Base-by-base conservation (phyloP, 2,888 invertebrate species). In the Campaea margaritaria region DNA sequence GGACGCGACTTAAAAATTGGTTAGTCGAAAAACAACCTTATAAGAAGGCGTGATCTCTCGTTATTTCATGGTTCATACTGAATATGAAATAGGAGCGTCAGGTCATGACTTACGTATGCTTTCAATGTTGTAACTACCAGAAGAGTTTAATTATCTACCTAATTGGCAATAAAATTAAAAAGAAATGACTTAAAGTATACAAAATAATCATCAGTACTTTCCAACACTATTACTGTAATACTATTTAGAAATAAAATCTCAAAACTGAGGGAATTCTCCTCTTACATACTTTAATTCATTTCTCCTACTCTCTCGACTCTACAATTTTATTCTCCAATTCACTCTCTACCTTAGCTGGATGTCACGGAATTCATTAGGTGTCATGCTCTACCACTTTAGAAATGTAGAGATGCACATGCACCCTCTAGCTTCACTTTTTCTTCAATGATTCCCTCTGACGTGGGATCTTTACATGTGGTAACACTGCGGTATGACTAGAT, bases 51-150 rank as follows among this genome's bases (percentile, higher is more conserved):
- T 45, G 54, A 42, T 27, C 34, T 49, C 10, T 50, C 13, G 31
- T 1, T 41, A 36, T 12, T 2, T 27, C 10, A 41, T 36, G 14
- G n/a, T 31, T 34, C 0, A 16, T 43, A 5, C 5, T 7, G 28
- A 15, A 64, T n/a, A 72, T 71, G 68, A 68, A 58, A 69, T 58
- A 61, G 67, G 52, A 69, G 71, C 71, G 74, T 73, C 76, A 15
- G 36, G 16, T 61, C 38, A 47, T 73, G 69, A 63, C 69, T 68
- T 68, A 58, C 7, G 4, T 67, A 62, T 68, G 83, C 84, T 83
- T 84, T 83, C 52, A 58, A 83, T 85, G 83, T 86, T 72, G 65
- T 85, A 77, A 77, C 74, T 69, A 72, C 55, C 57, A 48, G 58
- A 58, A 60, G 34, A 12, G 0, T 12, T n/a, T 3, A 36, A 10